Percentiles rank a stretch among this genome's conserved stretches.
Evolutionary conservation across 2,797 vertebrate genomes (phyloP).

Genomic region (Sylvia borin): DNA sequence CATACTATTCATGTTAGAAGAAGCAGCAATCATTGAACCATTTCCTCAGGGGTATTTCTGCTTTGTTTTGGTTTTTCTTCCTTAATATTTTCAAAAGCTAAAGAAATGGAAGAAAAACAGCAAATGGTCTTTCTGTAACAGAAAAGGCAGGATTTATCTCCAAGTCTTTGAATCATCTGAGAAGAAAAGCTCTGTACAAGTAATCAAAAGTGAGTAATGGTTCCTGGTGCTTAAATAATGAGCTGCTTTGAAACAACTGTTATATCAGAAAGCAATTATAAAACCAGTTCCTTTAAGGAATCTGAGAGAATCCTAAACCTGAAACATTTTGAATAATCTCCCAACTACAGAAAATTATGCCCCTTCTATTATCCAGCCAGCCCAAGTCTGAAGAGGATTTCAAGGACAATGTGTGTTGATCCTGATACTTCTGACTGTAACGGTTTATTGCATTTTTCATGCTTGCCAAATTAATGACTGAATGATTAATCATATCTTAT

Average conservation of each 20-base stretch:
- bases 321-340: neutral
- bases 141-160: neutral
- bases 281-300: neutral
- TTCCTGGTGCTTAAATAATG: neutral
- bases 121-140: neutral
- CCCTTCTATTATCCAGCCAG: neutral
- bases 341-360: neutral
- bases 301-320: neutral
- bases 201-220: neutral
- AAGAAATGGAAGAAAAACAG: conserved; percentile 26
- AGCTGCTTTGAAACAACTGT: neutral
- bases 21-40: neutral
- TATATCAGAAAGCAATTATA: neutral
- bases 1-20: neutral
- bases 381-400: neutral
- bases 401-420: conserved; percentile 22
- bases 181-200: neutral
- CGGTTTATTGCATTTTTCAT: neutral
- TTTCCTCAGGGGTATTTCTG: neutral
- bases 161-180: neutral
- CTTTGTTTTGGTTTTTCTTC: neutral
- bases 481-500: conserved; percentile 21
- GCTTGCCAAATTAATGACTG: conserved; percentile 22
- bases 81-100: conserved; percentile 26
- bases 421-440: neutral